phyloP scores from a whole-genome alignment of 2,797 vertebrate species.

The Xenops minutus region DNA sequence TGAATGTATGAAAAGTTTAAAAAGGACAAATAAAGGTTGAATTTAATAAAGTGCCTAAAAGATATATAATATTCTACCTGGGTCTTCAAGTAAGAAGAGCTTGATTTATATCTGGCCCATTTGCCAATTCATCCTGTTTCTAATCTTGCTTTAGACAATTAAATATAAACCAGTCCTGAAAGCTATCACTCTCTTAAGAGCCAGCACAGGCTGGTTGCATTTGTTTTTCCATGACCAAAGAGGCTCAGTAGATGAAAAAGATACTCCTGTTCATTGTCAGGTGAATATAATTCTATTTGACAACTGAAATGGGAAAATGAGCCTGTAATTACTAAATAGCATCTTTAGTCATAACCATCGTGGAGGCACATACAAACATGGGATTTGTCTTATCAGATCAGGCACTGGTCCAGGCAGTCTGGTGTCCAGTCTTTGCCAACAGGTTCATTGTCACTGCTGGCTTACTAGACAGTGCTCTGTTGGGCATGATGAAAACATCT shows the following conservation, averaged over 20 bases:
- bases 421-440: conserved; percentile 21
- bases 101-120: neutral
- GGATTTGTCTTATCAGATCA: conserved; percentile 49
- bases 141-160: neutral
- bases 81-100: neutral
- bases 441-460: conserved; percentile 8
- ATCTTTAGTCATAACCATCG: neutral
- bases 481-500: conserved; percentile 22
- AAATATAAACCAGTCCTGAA: neutral
- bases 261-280: conserved; percentile 16
- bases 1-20: neutral
- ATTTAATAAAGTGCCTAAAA: neutral
- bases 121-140: conserved; percentile 2
- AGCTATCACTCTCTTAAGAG: conserved; percentile 13
- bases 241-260: conserved; percentile 11
- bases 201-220: neutral
- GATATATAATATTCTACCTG: neutral
- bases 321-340: conserved; percentile 1
- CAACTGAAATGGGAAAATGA: conserved; percentile 32
- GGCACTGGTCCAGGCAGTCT: conserved; percentile 40
- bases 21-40: neutral
- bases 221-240: conserved; percentile 20
- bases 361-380: neutral
- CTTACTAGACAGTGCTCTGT: neutral
- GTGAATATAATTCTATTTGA: conserved; percentile 43